These are phyloP conservation scores for Gerris lacustris DNA, from an alignment of 2,888 invertebrate genomes.

Conservation along the genomic window DNA sequence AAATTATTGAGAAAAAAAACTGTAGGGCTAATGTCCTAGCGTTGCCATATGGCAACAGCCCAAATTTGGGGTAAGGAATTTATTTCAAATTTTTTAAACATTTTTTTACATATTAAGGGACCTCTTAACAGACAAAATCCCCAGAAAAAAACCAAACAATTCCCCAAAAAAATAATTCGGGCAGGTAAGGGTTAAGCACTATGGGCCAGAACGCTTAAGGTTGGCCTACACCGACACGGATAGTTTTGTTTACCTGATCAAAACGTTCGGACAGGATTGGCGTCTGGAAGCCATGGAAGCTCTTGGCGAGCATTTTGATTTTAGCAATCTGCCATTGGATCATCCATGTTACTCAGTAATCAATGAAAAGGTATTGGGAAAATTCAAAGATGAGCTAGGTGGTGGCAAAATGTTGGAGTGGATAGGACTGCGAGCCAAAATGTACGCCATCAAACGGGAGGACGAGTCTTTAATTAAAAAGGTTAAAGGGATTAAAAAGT, in stretches of 20 bases:
- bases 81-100: no score
- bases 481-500: conserved; percentile 17
- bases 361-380: conserved; percentile 31
- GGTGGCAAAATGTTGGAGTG: conserved; percentile 33
- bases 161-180: no score
- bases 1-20: no score
- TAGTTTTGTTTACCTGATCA: conserved; percentile 14
- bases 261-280: conserved; percentile 14
- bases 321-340: conserved; percentile 28
- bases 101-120: no score
- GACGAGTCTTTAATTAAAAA: conserved; percentile 26
- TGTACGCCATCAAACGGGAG: conserved; percentile 24
- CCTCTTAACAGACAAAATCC: no score
- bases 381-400: conserved; percentile 34
- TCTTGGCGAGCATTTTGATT: conserved; percentile 25
- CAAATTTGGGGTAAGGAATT: no score
- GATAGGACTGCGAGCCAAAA: conserved; percentile 32
- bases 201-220: conserved; percentile 1
- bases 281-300: conserved; percentile 5
- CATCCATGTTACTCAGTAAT: conserved; percentile 15
- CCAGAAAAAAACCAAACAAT: no score
- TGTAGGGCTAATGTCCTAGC: no score
- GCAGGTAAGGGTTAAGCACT: no score
- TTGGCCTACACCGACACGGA: conserved; percentile 21
- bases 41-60: no score